Percentiles rank a stretch among this genome's conserved stretches.
These are phyloP conservation scores for Umimayanthus chanpuru DNA, from an alignment of 92 coral and sea anemone genomes.

Conservation along the genomic window DNA sequence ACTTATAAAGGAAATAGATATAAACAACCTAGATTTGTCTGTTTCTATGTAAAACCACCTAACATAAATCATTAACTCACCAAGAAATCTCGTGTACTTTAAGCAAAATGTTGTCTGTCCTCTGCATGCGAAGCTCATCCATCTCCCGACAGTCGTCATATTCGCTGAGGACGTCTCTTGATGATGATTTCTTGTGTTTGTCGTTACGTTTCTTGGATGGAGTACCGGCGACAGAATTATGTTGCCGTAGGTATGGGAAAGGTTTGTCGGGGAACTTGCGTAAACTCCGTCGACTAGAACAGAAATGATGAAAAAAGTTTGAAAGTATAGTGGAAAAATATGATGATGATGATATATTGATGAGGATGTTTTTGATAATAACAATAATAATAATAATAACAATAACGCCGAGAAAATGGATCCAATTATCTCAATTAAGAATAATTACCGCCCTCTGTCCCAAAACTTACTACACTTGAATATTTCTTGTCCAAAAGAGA, in stretches of 20 bases:
- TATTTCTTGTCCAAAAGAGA: no score
- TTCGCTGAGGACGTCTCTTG: conserved; percentile 33
- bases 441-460: no score
- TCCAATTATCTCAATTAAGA: no score
- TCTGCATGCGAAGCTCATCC: neutral
- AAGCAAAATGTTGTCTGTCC: conserved; percentile 27
- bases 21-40: neutral
- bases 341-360: no score
- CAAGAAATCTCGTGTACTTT: conserved; percentile 63
- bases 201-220: neutral
- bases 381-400: neutral
- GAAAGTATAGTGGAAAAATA: no score
- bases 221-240: neutral
- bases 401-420: no score
- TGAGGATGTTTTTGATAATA: neutral
- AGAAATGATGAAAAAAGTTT: neutral
- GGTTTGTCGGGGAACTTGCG: conserved; percentile 1
- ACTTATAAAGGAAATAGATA: neutral
- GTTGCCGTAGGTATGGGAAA: neutral
- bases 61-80: conserved; percentile 22
- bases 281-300: neutral
- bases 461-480: no score
- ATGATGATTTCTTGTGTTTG: conserved; percentile 5
- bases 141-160: conserved; percentile 42
- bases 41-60: neutral